Percentiles rank a stretch among this genome's conserved stretches.
Evolutionary conservation across 2,113 vertebrate genomes (phyloP).

Genomic region (Myotis brandtii): DNA sequence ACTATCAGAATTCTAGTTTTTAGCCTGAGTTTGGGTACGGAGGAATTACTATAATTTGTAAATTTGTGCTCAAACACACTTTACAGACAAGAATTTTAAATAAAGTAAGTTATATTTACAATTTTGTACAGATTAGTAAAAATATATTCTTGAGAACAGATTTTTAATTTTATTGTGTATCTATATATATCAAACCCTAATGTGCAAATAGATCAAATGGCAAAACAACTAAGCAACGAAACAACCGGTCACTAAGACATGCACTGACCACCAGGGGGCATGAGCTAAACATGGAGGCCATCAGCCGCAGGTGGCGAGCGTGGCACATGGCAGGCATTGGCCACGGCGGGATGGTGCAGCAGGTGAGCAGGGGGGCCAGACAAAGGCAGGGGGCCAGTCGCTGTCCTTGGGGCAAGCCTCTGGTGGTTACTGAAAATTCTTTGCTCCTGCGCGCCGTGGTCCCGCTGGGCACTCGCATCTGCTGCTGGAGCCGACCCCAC

Average conservation of each 20-base stretch:
- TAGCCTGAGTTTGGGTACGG: conserved; percentile 43
- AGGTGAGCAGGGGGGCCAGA: too few species aligned
- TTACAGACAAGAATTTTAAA: conserved; percentile 45
- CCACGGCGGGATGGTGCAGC: too few species aligned
- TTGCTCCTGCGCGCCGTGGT: rapidly evolving
- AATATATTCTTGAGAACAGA: neutral
- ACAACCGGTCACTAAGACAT: too few species aligned
- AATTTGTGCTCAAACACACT: conserved; percentile 36
- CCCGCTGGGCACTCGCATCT: too few species aligned
- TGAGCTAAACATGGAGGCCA: too few species aligned
- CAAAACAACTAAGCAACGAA: too few species aligned
- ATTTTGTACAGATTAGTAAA: neutral
- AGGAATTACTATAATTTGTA: conserved; percentile 35
- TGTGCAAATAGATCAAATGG: too few species aligned
- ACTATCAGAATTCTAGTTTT: conserved; percentile 59
- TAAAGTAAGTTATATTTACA: neutral
- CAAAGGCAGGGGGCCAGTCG: rapidly evolving
- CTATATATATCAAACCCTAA: neutral
- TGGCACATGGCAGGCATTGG: too few species aligned
- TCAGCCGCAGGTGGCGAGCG: too few species aligned
- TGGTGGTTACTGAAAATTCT: too few species aligned
- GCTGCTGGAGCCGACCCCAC: rapidly evolving
- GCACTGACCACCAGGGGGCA: too few species aligned
- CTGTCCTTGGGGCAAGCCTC: too few species aligned
- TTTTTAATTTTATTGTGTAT: neutral